Conservation (phyloP, 1,140 invertebrate genomes). For the Venustaconcha ellipsiformis region DNA sequence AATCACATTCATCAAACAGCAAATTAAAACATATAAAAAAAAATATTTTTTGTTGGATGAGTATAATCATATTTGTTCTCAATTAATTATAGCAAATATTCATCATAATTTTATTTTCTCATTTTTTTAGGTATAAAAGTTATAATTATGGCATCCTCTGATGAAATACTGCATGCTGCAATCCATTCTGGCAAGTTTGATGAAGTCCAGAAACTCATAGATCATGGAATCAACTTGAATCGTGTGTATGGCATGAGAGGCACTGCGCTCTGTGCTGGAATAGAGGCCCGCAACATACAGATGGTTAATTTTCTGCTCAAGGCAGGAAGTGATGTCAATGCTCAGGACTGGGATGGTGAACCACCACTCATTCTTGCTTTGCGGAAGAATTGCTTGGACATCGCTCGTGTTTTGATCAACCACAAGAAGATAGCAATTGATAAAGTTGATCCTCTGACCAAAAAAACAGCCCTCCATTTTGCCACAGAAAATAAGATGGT, state of each 20-base stretch:
- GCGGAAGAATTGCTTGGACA: constrained; percentile 17
- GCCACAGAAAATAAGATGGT: constrained; percentile 16
- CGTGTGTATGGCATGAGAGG: constrained; percentile 18
- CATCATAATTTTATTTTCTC: no score
- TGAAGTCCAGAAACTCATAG: no score
- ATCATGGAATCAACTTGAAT: no score
- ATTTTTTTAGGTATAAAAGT: no score
- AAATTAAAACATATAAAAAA: no score
- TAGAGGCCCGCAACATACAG: constrained; percentile 18
- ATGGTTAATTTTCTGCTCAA: constrained; percentile 22
- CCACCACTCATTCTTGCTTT: constrained; percentile 26
- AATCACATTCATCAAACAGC: no score
- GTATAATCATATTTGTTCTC: no score
- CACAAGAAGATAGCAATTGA: constrained; percentile 17
- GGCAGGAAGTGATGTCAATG: constrained; percentile 27
- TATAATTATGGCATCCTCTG: no score
- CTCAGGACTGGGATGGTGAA: constrained; percentile 23
- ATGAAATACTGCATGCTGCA: no score
- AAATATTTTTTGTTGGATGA: no score
- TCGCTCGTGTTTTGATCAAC: constrained; percentile 14
- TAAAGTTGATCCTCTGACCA: constrained; percentile 26
- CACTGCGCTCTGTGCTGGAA: constrained; percentile 22
- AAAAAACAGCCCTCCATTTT: constrained; percentile 26
- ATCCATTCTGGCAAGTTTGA: no score
- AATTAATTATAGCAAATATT: no score